Evolutionary conservation across 2,888 invertebrate species (phyloP), one percentile per base, ranked within the genome.

Genomic region (Drosophila borealis): DNA sequence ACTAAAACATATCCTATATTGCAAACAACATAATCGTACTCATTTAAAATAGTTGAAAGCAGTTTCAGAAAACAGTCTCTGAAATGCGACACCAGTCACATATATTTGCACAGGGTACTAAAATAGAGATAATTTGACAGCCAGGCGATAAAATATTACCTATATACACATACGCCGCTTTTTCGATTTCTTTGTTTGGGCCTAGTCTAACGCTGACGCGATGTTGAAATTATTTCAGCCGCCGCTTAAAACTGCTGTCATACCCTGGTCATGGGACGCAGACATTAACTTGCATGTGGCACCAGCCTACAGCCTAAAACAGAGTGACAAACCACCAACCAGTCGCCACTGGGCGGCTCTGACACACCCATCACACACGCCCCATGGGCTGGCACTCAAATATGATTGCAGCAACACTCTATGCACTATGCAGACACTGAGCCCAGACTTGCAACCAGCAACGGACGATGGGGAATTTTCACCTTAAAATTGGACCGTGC

Each of bases 251-350:
- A 14, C 50, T 46, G 14, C 25, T 29, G 45, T 36, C 55, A 48
- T 44, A 25, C 34, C 56, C 45, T 46, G 55, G 51, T 37, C 25
- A 45, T 13, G 25, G 25, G 29, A 51, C 29, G 63, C 48, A 68
- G 50, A 63, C 78, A 68, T 76, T 72, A 66, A 44, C 62, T 82
- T 41, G 55, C 69, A 45, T 74, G 70, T 78, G 65, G 70, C 64
- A 67, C 63, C 60, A 68, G 67, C 37, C 66, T 17, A 57, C 66
- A 21, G 9, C 17, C 37, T n/a, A 2, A 44, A 44, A 57, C 41
- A 21, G 19, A 45, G 57, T 55, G 59, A 70, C 56, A 75, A 71
- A 66, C 55, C 60, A 68, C 69, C 66, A 51, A 56, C 41, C 44
- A 59, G 21, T 37, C 63, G 55, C 49, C 50, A 37, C 59, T 29